Conservation (phyloP, 2,113 vertebrate genomes). For the Alouatta palliata region DNA sequence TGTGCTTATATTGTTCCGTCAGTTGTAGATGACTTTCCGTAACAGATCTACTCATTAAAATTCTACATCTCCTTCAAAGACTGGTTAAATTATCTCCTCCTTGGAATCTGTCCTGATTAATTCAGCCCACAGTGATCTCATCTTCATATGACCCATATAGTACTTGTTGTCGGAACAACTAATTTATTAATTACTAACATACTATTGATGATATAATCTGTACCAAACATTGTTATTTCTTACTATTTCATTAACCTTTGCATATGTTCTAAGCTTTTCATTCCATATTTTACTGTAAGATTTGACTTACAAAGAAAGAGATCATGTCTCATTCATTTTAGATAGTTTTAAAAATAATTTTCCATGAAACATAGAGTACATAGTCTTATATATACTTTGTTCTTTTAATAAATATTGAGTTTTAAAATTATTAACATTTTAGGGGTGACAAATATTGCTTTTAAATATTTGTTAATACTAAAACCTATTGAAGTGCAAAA, state of each 20-base stretch:
- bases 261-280: not conserved
- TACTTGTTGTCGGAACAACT: not conserved
- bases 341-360: not conserved
- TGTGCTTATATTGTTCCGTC: not conserved
- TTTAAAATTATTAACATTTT: not conserved
- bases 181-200: slow-evolving; percentile 30
- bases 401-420: not conserved
- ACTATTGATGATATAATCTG: not conserved
- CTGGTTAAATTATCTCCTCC: slow-evolving; percentile 12
- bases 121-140: slow-evolving; percentile 4
- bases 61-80: slow-evolving; percentile 10
- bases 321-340: not conserved
- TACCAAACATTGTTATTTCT: not conserved
- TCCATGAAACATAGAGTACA: not conserved
- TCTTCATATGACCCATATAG: not conserved
- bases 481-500: not conserved
- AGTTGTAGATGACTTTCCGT: not conserved
- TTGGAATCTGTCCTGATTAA: not conserved
- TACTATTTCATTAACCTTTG: slow-evolving; percentile 4
- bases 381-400: not conserved
- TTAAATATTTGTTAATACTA: not conserved
- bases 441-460: not conserved
- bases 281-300: not conserved
- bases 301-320: not conserved
- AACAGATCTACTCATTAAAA: not conserved